Evolutionary conservation across 2,797 vertebrate species (phyloP).

Genomic region (Chaunax sp.): DNA sequence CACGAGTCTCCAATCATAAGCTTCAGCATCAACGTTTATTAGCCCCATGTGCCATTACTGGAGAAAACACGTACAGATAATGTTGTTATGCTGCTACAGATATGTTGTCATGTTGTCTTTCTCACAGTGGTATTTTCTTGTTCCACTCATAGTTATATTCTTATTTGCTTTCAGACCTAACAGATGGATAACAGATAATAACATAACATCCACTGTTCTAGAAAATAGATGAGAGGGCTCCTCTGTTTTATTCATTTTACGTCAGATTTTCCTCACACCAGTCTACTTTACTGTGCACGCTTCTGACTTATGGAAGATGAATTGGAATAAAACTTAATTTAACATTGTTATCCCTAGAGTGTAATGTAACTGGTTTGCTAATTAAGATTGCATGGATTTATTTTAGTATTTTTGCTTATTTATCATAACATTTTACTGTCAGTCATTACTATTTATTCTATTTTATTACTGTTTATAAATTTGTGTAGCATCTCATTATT

Average conservation of each 20-base stretch:
- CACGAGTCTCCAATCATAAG: conserved; percentile 21
- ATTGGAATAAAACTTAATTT: conserved; percentile 33
- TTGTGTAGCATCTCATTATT: no score
- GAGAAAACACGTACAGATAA: conserved; percentile 18
- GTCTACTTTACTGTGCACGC: conserved; percentile 45
- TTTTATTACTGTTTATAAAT: no score
- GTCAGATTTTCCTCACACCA: conserved; percentile 25
- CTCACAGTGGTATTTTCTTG: conserved; percentile 1
- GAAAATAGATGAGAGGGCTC: no score
- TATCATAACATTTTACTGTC: no score
- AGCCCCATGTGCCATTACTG: conserved; percentile 2
- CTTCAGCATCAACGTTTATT: conserved; percentile 26
- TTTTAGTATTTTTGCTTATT: no score
- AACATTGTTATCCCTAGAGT: conserved; percentile 34
- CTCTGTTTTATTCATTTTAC: conserved; percentile 16
- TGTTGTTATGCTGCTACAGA: background rate
- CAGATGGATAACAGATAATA: conserved; percentile 3
- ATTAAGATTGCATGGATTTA: conserved; percentile 18
- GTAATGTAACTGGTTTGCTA: conserved; percentile 37
- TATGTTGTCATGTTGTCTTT: conserved; percentile 5
- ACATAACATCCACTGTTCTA: conserved; percentile 12
- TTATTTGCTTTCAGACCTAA: background rate
- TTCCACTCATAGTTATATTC: background rate
- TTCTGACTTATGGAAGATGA: conserved; percentile 33
- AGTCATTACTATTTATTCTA: no score